Evolutionary conservation across 2,888 invertebrate genomes (phyloP), one percentile per base, ranked within the genome.

Genomic region (Sphaerophoria rueppellii): DNA sequence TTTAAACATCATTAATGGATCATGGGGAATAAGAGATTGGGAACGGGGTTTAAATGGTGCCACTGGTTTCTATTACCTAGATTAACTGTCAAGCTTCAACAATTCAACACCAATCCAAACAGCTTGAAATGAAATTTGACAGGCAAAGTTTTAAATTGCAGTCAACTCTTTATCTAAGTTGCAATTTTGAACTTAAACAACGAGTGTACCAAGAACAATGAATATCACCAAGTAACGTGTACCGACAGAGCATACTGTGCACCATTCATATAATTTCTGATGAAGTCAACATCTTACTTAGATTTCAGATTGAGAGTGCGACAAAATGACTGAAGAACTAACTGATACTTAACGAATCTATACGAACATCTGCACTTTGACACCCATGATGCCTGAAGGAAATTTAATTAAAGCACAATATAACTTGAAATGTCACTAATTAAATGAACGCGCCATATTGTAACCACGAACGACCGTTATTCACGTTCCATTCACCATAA

Each of bases 391-490:
- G 67, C 67, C 77, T 58, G 46, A 65, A 81, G 76, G 60, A 55
- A 81, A 81, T 81, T 81, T 76, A 81, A 81, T 81, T 81, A 81
- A 81, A 67, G 71, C 60, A 81, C 81, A 71, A 43, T 58, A 40
- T 60, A 72, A 81, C 81, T 76, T 48, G 65, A 81, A 76, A 81
- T 76, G 76, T 72, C 81, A 72, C 76, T 81, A 81, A 81, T 81
- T 81, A 71, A 81, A 81, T 72, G 76, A 81, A 76, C 54, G 65
- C 60, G 60, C 55, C 71, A 24, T 24, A 24, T 24, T 24, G 63
- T 6, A 16, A 11, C 32, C 52, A 37, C 4, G 61, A 43, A 6
- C 46, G 24, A 43, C 34, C 35, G 24, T 24, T 24, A 24, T 24
- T 24, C 24, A 61, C 60, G 40, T 37, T n/a, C 55, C 40, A 40